These are phyloP conservation scores for Diadromus collaris DNA, from an alignment of 2,888 invertebrate genomes.

Conservation along the genomic window DNA sequence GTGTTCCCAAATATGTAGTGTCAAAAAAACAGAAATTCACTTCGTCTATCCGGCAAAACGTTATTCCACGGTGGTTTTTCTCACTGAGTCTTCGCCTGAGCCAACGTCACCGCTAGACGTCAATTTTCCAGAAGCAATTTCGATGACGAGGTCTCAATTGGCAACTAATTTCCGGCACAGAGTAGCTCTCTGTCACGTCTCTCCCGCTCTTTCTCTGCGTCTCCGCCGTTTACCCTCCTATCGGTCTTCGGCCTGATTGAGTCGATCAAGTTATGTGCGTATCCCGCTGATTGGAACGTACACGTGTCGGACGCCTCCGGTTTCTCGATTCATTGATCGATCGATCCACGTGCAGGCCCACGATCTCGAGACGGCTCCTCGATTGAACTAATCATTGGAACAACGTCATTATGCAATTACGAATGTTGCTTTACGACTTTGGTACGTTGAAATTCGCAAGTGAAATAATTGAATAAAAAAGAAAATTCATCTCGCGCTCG, in stretches of 20 bases:
- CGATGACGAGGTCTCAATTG: slow-evolving; percentile 40
- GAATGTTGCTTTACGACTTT: slow-evolving; percentile 14
- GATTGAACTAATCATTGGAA: slow-evolving; percentile 6
- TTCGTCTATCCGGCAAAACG: background rate
- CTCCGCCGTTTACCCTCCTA: background rate
- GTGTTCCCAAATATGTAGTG: background rate
- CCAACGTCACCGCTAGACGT: slow-evolving; percentile 5
- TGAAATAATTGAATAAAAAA: background rate
- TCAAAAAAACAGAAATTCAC: background rate
- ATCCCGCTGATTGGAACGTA: slow-evolving; percentile 18
- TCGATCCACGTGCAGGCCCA: slow-evolving; percentile 7
- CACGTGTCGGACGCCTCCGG: background rate
- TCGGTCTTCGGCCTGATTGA: slow-evolving; percentile 14
- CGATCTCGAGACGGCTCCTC: slow-evolving; percentile 21
- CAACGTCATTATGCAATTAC: slow-evolving; percentile 24
- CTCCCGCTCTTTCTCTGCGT: background rate
- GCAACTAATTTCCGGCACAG: slow-evolving; percentile 34
- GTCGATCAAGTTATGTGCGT: slow-evolving; percentile 30
- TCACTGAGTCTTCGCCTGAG: background rate
- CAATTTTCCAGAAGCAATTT: slow-evolving; percentile 30
- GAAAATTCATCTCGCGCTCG: background rate
- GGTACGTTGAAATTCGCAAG: background rate
- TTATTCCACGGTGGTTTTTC: background rate
- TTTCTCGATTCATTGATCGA: slow-evolving; percentile 37
- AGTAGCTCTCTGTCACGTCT: background rate